Evolutionary conservation across 2,113 vertebrate genomes (phyloP).

Genomic region (Tursiops truncatus): DNA sequence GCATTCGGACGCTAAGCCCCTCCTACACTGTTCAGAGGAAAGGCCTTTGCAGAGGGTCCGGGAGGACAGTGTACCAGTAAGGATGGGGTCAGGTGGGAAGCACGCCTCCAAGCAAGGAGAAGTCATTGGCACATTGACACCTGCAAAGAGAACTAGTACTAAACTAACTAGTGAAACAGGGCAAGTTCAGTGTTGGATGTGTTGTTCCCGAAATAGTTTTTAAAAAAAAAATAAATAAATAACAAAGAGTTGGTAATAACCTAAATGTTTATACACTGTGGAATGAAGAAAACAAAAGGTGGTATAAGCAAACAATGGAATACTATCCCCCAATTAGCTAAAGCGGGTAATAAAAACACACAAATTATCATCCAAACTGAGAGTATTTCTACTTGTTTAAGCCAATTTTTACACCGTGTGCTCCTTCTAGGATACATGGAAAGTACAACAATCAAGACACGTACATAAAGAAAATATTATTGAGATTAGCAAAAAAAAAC

Average conservation of each 20-base stretch:
- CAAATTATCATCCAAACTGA: background rate
- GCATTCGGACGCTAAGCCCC: accelerated
- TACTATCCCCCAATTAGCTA: background rate
- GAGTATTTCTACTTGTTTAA: background rate
- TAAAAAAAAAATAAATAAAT: background rate
- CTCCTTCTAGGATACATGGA: background rate
- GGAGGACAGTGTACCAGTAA: too few relatives aligned
- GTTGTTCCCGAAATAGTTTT: background rate
- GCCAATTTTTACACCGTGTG: background rate
- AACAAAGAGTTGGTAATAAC: background rate
- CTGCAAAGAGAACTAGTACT: background rate
- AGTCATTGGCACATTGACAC: background rate
- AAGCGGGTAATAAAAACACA: background rate
- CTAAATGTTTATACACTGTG: background rate
- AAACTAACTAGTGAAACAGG: background rate
- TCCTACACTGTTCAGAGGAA: background rate
- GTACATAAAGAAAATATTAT: background rate
- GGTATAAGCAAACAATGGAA: background rate
- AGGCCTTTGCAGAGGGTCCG: too few relatives aligned
- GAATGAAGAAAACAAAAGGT: background rate
- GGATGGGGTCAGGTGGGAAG: too few relatives aligned
- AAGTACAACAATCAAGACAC: background rate
- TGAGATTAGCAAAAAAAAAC: background rate
- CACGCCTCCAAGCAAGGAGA: background rate
- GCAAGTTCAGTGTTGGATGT: background rate